These are phyloP conservation scores for Amiota minor DNA, from an alignment of 2,888 invertebrate genomes.

Conservation along the genomic window DNA sequence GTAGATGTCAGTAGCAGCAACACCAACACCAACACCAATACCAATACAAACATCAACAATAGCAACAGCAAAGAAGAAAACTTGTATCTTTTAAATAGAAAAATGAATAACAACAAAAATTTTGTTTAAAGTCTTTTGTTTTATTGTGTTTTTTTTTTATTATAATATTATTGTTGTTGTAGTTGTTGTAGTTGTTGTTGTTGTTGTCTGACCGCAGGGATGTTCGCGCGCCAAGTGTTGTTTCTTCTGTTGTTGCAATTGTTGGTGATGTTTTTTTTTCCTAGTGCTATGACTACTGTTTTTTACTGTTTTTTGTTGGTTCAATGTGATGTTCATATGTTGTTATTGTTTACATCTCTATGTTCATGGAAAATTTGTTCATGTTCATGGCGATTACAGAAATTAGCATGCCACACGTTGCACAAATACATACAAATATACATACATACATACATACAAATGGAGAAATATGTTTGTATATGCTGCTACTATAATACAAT, in stretches of 20 bases:
- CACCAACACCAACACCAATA: conserved; percentile 35
- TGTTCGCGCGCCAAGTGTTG: conserved; percentile 20
- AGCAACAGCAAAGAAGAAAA: not conserved
- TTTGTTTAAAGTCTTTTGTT: conserved; percentile 14
- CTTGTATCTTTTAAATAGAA: not conserved
- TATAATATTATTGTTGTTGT: not conserved
- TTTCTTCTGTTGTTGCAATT: conserved; percentile 2
- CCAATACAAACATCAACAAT: conserved; percentile 35
- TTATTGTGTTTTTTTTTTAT: not conserved
- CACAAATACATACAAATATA: no score
- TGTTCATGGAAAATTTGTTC: conserved; percentile 23
- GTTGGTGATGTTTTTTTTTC: not conserved
- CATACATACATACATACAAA: no score
- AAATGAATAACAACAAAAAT: not conserved
- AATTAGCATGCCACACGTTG: conserved; percentile 26
- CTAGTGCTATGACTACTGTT: conserved; percentile 22
- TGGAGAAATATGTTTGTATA: no score
- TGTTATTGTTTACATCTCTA: conserved; percentile 4
- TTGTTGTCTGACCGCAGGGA: conserved; percentile 17
- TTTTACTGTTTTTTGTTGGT: conserved; percentile 4
- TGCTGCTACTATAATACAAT: conserved; percentile 17
- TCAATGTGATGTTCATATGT: not conserved
- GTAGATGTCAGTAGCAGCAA: conserved; percentile 30
- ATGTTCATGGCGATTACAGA: conserved; percentile 25
- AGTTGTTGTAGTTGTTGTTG: conserved; percentile 8